phyloP scores from a whole-genome alignment of 1,140 invertebrate genomes.

The Chrysomallon squamiferum region DNA sequence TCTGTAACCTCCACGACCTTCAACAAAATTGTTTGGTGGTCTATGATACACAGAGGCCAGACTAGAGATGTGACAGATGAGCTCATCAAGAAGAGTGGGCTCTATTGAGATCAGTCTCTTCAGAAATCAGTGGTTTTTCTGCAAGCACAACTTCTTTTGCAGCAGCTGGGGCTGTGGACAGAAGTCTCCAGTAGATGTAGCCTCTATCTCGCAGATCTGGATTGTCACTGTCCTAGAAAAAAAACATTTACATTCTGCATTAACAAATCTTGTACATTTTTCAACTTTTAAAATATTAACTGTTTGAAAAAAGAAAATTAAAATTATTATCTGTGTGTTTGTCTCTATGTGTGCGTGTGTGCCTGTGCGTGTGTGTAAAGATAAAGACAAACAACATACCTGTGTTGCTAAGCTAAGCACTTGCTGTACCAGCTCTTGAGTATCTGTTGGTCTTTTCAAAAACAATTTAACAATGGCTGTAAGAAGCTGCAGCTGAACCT shows the following conservation, averaged over 20 bases:
- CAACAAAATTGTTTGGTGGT: constrained; percentile 98
- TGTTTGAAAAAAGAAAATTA: no score
- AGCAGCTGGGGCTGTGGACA: constrained; percentile 97
- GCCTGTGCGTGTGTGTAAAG: no score
- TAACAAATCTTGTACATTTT: no score
- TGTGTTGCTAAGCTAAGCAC: constrained; percentile 92
- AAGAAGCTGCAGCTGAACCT: constrained; percentile 92
- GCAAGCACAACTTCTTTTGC: constrained; percentile 99
- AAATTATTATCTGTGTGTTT: no score
- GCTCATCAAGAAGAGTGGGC: constrained; percentile 95
- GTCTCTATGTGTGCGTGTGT: no score
- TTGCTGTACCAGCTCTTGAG: constrained; percentile 94
- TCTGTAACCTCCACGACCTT: constrained; percentile 70
- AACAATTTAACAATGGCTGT: constrained; percentile 99
- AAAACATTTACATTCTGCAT: neutral
- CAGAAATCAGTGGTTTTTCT: constrained; percentile 98
- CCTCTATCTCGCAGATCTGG: constrained; percentile 98
- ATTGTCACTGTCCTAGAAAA: constrained; percentile 90
- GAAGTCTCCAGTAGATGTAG: constrained; percentile 98
- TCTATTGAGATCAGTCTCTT: constrained; percentile 99
- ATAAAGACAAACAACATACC: constrained; percentile 31
- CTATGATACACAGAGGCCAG: constrained; percentile 99
- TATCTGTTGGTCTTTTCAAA: constrained; percentile 96
- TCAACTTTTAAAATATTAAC: no score
- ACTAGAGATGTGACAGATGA: constrained; percentile 99